Percentiles rank a stretch among this genome's conserved stretches.
Evolutionary conservation across 92 coral and sea anemone species (phyloP).

Genomic region (Metridium senile): DNA sequence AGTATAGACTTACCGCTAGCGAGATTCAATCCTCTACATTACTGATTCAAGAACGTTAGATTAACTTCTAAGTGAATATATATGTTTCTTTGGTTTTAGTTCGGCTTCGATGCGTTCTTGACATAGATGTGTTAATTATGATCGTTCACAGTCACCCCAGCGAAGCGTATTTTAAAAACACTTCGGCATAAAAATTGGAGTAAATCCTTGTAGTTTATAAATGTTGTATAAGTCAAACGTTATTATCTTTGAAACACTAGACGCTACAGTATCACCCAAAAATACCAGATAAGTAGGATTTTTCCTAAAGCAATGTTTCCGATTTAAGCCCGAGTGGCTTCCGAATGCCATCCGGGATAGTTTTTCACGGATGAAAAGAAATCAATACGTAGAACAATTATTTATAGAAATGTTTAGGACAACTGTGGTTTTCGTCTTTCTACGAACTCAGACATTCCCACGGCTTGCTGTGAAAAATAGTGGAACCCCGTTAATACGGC

Average conservation of each 20-base stretch:
- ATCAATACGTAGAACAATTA: background rate
- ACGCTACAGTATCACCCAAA: conserved; percentile 2
- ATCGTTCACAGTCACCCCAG: background rate
- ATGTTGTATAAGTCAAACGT: background rate
- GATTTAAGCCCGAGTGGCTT: conserved; percentile 4
- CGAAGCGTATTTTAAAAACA: background rate
- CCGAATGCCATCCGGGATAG: conserved; percentile 8
- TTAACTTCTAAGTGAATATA: background rate
- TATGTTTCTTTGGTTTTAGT: background rate
- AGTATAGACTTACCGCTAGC: background rate
- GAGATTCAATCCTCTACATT: background rate
- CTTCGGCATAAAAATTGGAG: background rate
- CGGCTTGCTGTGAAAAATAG: too few relatives aligned
- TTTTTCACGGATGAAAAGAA: background rate
- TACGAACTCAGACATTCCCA: too few relatives aligned
- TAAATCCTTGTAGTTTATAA: background rate
- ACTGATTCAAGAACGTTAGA: background rate
- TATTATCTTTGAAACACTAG: conserved; percentile 8
- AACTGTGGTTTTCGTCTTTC: too few relatives aligned
- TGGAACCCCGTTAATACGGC: too few relatives aligned
- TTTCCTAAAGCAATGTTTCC: conserved; percentile 7
- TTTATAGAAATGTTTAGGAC: background rate
- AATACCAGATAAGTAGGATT: background rate
- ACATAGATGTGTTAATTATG: conserved; percentile 12
- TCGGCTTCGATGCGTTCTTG: conserved; percentile 21